Conservation (phyloP, 2,113 vertebrate species). For the Bubalus kerabau region DNA sequence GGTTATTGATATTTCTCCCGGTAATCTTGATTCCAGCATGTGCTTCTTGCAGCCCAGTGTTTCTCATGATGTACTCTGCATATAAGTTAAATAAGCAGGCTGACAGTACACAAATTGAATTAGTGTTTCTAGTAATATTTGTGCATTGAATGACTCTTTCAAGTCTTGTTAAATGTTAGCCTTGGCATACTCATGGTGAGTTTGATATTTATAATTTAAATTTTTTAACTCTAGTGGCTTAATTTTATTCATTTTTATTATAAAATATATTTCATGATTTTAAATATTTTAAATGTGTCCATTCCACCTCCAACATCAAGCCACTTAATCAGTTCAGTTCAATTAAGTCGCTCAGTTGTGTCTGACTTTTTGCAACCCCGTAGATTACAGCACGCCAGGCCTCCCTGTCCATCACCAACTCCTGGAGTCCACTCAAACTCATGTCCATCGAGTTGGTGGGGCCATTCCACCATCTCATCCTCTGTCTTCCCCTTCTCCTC, state of each 20-base stretch:
- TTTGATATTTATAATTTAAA: neutral
- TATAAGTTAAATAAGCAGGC: too few relatives aligned
- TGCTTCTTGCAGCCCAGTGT: too few relatives aligned
- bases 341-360: neutral
- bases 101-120: neutral
- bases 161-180: neutral
- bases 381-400: neutral
- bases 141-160: neutral
- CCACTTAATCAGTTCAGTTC: neutral
- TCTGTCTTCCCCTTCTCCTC: neutral
- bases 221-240: neutral
- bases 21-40: too few relatives aligned
- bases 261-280: neutral
- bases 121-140: neutral
- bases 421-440: neutral
- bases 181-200: neutral
- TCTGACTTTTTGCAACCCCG: neutral
- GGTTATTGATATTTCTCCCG: too few relatives aligned
- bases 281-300: neutral
- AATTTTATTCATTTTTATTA: neutral
- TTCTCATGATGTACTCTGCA: too few relatives aligned
- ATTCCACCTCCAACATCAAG: neutral
- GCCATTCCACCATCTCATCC: neutral
- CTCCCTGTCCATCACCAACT: neutral
- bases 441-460: neutral